Conservation (phyloP, 2,797 vertebrate genomes). For the Jordanella pulchra region DNA sequence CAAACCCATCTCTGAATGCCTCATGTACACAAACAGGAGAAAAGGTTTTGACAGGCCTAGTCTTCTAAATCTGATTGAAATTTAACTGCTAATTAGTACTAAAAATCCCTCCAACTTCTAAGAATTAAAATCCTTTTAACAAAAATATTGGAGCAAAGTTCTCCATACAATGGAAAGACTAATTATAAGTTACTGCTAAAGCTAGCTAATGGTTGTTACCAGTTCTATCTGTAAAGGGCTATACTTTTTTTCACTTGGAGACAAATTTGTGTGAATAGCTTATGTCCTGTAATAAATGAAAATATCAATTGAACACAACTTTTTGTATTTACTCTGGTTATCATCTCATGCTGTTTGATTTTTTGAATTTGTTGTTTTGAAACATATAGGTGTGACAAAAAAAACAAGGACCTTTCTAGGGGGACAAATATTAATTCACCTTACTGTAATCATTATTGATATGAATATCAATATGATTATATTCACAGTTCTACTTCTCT, state of each 20-base stretch:
- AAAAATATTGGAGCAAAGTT: not conserved
- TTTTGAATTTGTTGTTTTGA: not conserved
- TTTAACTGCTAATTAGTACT: not conserved
- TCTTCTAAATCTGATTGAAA: not conserved
- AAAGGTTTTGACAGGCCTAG: not conserved
- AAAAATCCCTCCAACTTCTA: not conserved
- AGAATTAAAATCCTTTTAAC: not conserved
- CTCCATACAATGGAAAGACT: not conserved
- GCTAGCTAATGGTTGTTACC: not conserved
- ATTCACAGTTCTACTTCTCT: constrained; percentile 1
- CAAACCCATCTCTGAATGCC: not conserved
- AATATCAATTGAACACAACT: not conserved
- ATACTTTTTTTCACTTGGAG: not conserved
- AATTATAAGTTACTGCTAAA: not conserved
- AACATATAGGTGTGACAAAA: not conserved
- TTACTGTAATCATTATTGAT: not conserved
- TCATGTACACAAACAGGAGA: not conserved
- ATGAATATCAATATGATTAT: constrained; percentile 17
- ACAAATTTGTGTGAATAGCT: not conserved
- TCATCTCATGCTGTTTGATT: not conserved
- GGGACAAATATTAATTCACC: not conserved
- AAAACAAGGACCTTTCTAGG: not conserved
- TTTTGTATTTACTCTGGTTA: not conserved
- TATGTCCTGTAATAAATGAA: not conserved
- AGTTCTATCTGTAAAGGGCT: not conserved